Base-by-base conservation (phyloP, 2,797 vertebrate genomes). In the Phoxinus dragarum region DNA sequence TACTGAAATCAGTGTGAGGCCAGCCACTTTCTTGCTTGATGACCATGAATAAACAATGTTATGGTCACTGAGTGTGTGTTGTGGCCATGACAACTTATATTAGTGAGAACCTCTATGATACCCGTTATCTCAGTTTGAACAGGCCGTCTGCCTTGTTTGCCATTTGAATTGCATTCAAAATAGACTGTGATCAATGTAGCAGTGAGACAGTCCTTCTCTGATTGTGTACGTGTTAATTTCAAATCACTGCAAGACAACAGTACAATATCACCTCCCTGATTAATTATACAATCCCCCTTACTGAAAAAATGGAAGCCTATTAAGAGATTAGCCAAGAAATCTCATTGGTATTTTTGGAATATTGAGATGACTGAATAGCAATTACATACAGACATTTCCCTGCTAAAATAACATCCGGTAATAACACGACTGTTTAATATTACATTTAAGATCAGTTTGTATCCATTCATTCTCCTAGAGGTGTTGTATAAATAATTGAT, bases 371-470 rank as follows among this genome's bases (percentile, higher is more conserved):
- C 78, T 85, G 76, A 80, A 68, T 21, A 38, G 59, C 44, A 82
- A 59, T 86, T 59, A 76, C 23, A 47, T 80, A 72, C 27, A 72
- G 69, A 59, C 80, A 52, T 71, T 68, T 82, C 61, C 31, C 38
- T 11, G 5, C 34, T 52, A 86, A 88, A 66, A 86, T 83, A 85
- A 86, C 81, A 76, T 76, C 71, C 47, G 54, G 74, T 38, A 85
- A 77, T 88, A 49, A 82, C 16, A 83, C 31, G 36, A 44, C 68
- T 75, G 80, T 89, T 86, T 86, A 87, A 75, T 82, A 80, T 78
- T 69, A 56, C 27, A 47, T 12, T n/a, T 38, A 47, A 27, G 11
- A 52, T 40, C 34, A 34, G 14, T 47, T 54, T 72, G 12, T 74
- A n/a, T 87, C 59, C 44, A 54, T 19, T 40, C 34, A 38, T 83